These are phyloP conservation scores for Agrotis clavis DNA, from an alignment of 2,888 invertebrate genomes.

Conservation along the genomic window DNA sequence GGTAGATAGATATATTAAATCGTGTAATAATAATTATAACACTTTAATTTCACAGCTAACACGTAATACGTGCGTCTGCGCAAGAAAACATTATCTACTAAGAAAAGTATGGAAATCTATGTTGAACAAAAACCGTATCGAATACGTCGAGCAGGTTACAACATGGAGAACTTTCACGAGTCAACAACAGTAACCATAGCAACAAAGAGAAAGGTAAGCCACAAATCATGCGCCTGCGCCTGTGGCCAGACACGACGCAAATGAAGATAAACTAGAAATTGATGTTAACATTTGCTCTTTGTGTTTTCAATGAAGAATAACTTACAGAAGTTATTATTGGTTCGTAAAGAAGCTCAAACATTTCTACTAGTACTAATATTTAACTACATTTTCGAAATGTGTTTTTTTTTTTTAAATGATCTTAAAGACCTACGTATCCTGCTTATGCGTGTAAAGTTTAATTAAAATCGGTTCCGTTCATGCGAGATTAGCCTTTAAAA, in stretches of 20 bases:
- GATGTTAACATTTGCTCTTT: slow-evolving; percentile 15
- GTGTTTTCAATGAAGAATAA: background rate
- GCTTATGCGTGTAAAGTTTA: too few species aligned
- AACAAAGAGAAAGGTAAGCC: slow-evolving; percentile 65
- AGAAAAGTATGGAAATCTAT: slow-evolving; percentile 55
- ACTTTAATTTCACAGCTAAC: slow-evolving; percentile 13
- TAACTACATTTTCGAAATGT: too few species aligned
- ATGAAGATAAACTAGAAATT: slow-evolving; percentile 23
- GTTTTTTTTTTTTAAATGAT: too few species aligned
- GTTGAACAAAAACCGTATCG: slow-evolving; percentile 41
- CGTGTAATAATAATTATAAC: too few species aligned
- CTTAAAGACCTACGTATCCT: too few species aligned
- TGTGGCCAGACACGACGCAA: slow-evolving; percentile 29
- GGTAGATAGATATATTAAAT: too few species aligned
- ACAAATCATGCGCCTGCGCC: slow-evolving; percentile 58
- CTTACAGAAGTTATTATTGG: background rate
- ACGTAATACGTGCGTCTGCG: background rate
- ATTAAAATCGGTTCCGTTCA: too few species aligned
- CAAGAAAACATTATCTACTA: slow-evolving; percentile 19
- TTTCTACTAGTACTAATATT: too few species aligned
- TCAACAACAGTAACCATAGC: slow-evolving; percentile 52
- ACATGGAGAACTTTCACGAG: slow-evolving; percentile 63
- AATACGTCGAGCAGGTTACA: slow-evolving; percentile 44
- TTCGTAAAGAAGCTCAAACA: background rate
- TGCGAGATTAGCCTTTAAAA: too few species aligned